Base-by-base conservation (phyloP, 1,140 invertebrate genomes). In the Drosophila watanabei region DNA sequence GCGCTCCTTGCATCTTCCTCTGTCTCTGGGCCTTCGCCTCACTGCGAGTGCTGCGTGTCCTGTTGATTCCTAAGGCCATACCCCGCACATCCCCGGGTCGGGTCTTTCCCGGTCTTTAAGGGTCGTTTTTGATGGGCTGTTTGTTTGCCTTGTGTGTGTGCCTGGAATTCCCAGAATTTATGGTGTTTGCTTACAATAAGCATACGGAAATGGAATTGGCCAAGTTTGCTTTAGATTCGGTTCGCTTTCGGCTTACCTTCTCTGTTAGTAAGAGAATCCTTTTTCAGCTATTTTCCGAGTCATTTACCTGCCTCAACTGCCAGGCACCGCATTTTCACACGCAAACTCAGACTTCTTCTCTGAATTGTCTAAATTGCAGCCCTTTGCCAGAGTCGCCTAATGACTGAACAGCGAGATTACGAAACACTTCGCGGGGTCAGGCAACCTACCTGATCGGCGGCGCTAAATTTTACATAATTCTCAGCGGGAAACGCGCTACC, bases 111-210 rank as follows among this genome's bases (percentile, higher is more conserved):
- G 16, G 18, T 41, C 39, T 6, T 54, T 37, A 28, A 56, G 41
- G 48, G 48, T 43, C 51, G 20, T 35, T 35, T 24, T 37, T 37
- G 52, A 30, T 33, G 39, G 45, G 51, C 51, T 78, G 64, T 79
- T 70, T 54, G 59, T 35, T 37, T 49, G 45, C 20, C 57, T 66
- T 76, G 63, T 57, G n/a, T n/a, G n/a, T n/a, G 13, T 46, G 62
- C 9, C 10, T 9, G 37, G 32, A 79, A 68, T 84, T 84, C 76
- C 32, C 39, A 24, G 76, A 84, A 82, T 69, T 54, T 24, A 41
- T 63, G 60, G 35, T 75, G 70, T 76, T 79, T 75, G 56, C 80
- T 83, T 69, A 79, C 69, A 84, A 84, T 84, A 84, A 79, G 76
- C 65, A 79, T 65, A 60, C 37, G 75, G 37, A 82, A 83, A 83